Evolutionary conservation across 2,888 invertebrate species (phyloP), one percentile per base, ranked within the genome.

Genomic region (Cryptus viduatorius): DNA sequence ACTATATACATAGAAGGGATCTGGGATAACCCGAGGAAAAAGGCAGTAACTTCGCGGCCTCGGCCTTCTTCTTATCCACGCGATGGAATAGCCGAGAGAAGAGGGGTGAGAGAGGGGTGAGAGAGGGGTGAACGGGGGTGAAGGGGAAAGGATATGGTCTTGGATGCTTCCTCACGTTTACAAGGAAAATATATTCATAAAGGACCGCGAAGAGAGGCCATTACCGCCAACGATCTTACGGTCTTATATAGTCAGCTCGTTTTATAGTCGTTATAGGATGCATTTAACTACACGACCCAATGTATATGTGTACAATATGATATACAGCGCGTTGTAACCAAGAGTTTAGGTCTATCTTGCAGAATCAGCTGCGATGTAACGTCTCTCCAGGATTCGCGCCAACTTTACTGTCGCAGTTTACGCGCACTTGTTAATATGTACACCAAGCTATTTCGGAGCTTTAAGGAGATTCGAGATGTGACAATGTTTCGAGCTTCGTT

Each of bases 171-270:
- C 29, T 59, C 46, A 16, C 56, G 48, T 37, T 61, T 81, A 14
- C 53, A n/a, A 14, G 53, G 53, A 46, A 71, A 64, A 82, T 77
- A 82, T 77, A 82, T 82, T 77, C 76, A 82, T 82, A 77, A 76
- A 77, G 76, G 65, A 44, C 31, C 65, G 29, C 80, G 61, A 68
- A 31, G 29, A 48, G 61, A 77, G 56, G 71, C 76, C 81, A 71
- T 82, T 82, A 82, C 76, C 53, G 76, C 29, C 46, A 71, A 65
- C 69, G 71, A 71, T 77, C 65, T 48, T 46, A 68, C 56, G 48
- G 59, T 77, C 67, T 68, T 56, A 46, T 68, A 59, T 31, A 68
- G 77, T 56, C 44, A 53, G 29, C 76, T 76, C 71, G 71, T 71
- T 82, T 82, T 71, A 71, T 65, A 44, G 29, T 44, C 68, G 61